Evolutionary conservation across 2,113 vertebrate species (phyloP), one percentile per base, ranked within the genome.

Genomic region (Centrocercus urophasianus): DNA sequence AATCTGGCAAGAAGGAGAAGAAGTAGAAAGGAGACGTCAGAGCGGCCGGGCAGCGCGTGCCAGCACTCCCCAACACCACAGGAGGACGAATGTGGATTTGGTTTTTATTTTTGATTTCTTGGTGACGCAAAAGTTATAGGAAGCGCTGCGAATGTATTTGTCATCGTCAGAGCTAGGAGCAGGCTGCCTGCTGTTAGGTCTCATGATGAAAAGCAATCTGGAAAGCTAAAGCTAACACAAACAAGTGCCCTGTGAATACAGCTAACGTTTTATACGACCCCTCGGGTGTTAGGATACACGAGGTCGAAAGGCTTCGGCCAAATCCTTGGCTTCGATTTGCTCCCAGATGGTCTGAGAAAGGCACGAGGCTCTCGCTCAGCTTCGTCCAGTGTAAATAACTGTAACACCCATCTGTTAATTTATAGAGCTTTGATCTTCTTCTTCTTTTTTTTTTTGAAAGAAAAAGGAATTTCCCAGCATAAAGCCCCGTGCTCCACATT

Each of bases 1-100:
- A 99, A 97, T 99, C 99, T 1, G 98, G 98, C 89, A 99, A 99
- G 98, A 99, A 99, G 93, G 99, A 99, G 93, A 99, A 99, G 98
- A 99, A 99, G 97, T 99, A 99, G 97, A 78, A 36, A 30, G 83
- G 83, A 96, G 94, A 95, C 95, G 96, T 96, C 59, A 80, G 87
- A 97, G 88, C 96, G 82, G 94, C 89, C 95, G 97, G 97, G 97
- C 98, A 96, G 90, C 94, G 78, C 60, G 96, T 95, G 95, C 95
- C 97, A 97, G 92, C 94, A 93, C 92, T 97, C 94, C 96, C 92
- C 66, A 90, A 86, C 76, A 92, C 48, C 90, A 84, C 91, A 97
- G n/a, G 95, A 96, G 94, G 92, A 95, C 27, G 97, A 97, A 98
- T 97, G 97, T 97, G 89, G 94, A 86, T 86, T 87, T 73, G 74